A percentile compares a stretch with the other conserved stretches of the same genome.
These are phyloP conservation scores for Hephaestus fuliginosus DNA, from an alignment of 2,797 vertebrate genomes.

Conservation along the genomic window DNA sequence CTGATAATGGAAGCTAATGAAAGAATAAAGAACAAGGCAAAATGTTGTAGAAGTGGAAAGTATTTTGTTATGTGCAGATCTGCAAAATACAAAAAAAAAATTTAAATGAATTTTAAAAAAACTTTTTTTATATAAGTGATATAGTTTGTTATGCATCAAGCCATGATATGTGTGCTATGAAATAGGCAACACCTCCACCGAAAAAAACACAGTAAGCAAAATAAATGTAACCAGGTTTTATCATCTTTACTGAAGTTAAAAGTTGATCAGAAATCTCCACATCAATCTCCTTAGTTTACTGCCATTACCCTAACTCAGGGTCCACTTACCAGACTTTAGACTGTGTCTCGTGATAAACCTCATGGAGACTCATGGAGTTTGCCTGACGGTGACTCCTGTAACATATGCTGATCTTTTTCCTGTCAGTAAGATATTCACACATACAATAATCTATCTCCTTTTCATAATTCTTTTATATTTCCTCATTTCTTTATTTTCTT, in stretches of 20 bases:
- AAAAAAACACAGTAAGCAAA: neutral
- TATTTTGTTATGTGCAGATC: neutral
- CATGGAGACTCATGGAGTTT: too few relatives aligned
- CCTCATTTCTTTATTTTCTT: neutral
- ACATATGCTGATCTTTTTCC: neutral
- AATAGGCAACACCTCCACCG: too few relatives aligned
- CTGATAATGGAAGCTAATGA: neutral
- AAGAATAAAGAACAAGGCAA: neutral
- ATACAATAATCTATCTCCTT: neutral
- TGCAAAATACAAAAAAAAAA: neutral
- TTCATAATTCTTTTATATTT: neutral
- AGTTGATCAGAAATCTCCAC: neutral
- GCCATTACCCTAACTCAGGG: neutral
- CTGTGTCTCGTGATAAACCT: neutral
- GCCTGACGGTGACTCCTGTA: neutral
- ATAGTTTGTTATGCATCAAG: slow-evolving; percentile 8
- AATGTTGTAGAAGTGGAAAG: too few relatives aligned
- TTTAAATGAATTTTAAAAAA: too few relatives aligned
- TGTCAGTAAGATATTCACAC: neutral
- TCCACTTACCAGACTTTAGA: neutral
- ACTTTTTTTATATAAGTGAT: neutral
- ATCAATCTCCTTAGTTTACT: neutral
- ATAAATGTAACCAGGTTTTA: too few relatives aligned
- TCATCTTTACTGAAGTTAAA: too few relatives aligned
- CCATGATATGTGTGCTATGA: neutral